Percentiles rank a stretch among this genome's conserved stretches.
Conservation (phyloP, 2,888 invertebrate species). For the Lysandra bellargus region DNA sequence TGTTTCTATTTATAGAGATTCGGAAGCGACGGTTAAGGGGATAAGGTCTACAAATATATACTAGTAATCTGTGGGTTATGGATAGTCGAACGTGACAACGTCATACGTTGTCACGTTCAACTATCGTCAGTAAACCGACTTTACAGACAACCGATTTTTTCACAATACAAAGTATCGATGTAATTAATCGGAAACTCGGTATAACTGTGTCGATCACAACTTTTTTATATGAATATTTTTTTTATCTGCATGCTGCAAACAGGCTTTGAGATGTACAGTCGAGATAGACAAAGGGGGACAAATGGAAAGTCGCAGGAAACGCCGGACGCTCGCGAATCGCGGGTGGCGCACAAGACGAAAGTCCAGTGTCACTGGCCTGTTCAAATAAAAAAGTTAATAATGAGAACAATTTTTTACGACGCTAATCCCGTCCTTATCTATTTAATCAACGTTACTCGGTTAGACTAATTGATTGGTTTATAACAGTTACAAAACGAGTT, state of each 20-base stretch:
- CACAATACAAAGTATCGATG: not conserved
- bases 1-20: too few relatives aligned
- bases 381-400: slow-evolving; percentile 15
- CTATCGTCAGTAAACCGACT: too few relatives aligned
- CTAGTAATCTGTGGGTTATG: too few relatives aligned
- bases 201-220: not conserved
- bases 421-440: slow-evolving; percentile 16
- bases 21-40: too few relatives aligned
- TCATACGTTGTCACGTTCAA: too few relatives aligned
- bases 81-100: too few relatives aligned
- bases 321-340: slow-evolving; percentile 40
- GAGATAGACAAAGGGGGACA: slow-evolving; percentile 28
- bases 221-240: not conserved
- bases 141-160: too few relatives aligned
- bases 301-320: slow-evolving; percentile 29
- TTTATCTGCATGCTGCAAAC: slow-evolving; percentile 11
- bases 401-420: slow-evolving; percentile 20
- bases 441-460: slow-evolving; percentile 10
- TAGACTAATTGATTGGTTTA: slow-evolving; percentile 38
- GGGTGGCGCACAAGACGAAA: slow-evolving; percentile 39
- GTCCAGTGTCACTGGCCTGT: slow-evolving; percentile 26
- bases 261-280: slow-evolving; percentile 24
- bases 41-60: too few relatives aligned
- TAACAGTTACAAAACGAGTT: slow-evolving; percentile 35
- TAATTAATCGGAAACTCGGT: not conserved